phyloP scores from a whole-genome alignment of 2,888 invertebrate genomes.

The Macrophya annulata region DNA sequence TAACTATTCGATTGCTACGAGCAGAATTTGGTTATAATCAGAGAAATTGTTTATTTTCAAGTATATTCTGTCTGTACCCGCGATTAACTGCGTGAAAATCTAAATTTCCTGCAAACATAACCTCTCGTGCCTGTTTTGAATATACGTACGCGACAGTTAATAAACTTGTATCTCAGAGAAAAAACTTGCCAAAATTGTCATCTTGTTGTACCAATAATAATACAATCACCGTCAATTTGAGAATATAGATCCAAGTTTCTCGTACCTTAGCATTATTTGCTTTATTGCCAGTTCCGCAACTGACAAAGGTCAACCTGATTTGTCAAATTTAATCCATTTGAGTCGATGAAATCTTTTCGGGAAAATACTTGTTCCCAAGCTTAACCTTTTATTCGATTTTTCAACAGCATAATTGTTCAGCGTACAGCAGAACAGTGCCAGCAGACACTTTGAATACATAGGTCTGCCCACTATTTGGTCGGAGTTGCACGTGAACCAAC shows the following conservation, averaged over 20 bases:
- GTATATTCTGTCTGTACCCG: too few relatives aligned
- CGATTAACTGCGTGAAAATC: too few relatives aligned
- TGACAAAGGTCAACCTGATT: background rate
- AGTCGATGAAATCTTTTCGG: background rate
- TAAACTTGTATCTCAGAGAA: too few relatives aligned
- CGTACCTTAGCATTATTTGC: background rate
- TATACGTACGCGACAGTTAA: too few relatives aligned
- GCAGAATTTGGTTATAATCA: too few relatives aligned
- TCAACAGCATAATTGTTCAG: background rate
- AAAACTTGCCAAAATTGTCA: too few relatives aligned
- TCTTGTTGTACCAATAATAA: too few relatives aligned
- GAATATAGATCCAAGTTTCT: background rate
- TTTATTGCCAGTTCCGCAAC: conserved; percentile 2
- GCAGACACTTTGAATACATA: background rate
- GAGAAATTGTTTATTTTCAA: too few relatives aligned
- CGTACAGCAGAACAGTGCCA: background rate
- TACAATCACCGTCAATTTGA: too few relatives aligned
- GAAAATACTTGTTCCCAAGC: background rate
- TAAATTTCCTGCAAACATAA: too few relatives aligned
- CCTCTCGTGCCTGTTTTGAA: too few relatives aligned
- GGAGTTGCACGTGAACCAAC: background rate
- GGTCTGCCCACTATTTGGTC: background rate
- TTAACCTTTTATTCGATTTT: background rate
- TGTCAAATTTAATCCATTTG: background rate
- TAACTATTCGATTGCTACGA: too few relatives aligned